phyloP scores from a whole-genome alignment of 2,113 vertebrate species.

The Pelmatolapia mariae region DNA sequence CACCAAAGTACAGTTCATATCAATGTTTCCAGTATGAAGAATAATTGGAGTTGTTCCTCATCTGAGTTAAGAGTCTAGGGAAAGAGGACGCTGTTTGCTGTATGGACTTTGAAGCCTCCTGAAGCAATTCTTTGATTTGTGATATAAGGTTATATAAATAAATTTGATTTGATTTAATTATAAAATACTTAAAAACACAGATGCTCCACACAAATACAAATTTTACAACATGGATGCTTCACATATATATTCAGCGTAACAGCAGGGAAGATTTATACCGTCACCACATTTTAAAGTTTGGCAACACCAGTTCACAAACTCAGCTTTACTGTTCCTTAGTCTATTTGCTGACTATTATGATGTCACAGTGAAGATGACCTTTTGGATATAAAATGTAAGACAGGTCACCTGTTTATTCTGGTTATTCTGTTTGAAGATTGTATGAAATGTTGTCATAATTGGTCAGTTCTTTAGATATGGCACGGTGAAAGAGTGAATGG shows the following conservation, averaged over 20 bases:
- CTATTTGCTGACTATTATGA: neutral
- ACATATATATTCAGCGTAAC: neutral
- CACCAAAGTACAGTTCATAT: neutral
- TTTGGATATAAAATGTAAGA: neutral
- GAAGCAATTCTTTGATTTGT: neutral
- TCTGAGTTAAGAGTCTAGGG: neutral
- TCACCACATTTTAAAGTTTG: neutral
- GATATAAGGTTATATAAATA: neutral
- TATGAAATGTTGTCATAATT: neutral
- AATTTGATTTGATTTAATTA: neutral
- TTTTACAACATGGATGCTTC: neutral
- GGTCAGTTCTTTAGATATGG: neutral
- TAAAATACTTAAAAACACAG: neutral
- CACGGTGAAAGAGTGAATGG: neutral
- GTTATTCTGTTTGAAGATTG: neutral
- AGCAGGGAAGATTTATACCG: neutral
- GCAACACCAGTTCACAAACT: neutral
- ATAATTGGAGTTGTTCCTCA: neutral
- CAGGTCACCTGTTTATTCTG: neutral
- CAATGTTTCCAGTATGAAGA: neutral
- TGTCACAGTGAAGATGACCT: neutral
- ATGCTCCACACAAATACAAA: neutral
- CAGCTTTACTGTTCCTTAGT: neutral
- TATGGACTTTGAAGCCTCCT: neutral
- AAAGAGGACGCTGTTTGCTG: neutral